Conservation (phyloP, 1,140 invertebrate species). For the Scaptomyza graminum region DNA sequence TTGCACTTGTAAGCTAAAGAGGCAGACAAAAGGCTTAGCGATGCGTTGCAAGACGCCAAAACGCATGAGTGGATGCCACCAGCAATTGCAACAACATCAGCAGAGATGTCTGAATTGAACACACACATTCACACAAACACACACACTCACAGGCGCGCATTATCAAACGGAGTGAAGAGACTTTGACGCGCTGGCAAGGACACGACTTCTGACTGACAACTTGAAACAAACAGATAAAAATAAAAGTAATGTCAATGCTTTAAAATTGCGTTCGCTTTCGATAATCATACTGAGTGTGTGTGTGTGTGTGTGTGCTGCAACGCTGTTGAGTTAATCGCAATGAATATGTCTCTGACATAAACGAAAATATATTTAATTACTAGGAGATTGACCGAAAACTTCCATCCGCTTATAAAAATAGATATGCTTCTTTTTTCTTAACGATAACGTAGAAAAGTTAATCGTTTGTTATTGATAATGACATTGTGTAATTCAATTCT, state of each 20-base stretch:
- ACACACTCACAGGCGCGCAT: neutral
- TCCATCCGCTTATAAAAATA: no score
- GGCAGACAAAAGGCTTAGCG: conserved; percentile 55
- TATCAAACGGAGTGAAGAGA: neutral
- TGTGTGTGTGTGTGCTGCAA: neutral
- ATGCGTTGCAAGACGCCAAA: conserved; percentile 38
- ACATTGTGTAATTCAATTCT: neutral
- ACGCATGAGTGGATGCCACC: conserved; percentile 11
- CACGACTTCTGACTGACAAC: neutral
- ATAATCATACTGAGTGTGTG: neutral
- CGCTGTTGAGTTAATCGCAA: neutral
- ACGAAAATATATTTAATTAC: no score
- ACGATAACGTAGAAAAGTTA: neutral
- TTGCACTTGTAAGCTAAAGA: conserved; percentile 43
- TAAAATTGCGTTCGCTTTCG: conserved; percentile 19
- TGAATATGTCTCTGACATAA: neutral
- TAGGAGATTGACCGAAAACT: no score
- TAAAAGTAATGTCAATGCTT: neutral
- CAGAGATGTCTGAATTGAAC: conserved; percentile 15
- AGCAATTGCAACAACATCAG: neutral
- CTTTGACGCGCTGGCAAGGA: conserved; percentile 5
- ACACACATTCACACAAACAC: conserved; percentile 2
- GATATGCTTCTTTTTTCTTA: neutral
- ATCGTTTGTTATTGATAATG: neutral
- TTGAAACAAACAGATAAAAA: conserved; percentile 9